Percentiles rank a stretch among this genome's conserved stretches.
Conservation (phyloP, 2,113 vertebrate genomes). For the Xiphorhynchus elegans region DNA sequence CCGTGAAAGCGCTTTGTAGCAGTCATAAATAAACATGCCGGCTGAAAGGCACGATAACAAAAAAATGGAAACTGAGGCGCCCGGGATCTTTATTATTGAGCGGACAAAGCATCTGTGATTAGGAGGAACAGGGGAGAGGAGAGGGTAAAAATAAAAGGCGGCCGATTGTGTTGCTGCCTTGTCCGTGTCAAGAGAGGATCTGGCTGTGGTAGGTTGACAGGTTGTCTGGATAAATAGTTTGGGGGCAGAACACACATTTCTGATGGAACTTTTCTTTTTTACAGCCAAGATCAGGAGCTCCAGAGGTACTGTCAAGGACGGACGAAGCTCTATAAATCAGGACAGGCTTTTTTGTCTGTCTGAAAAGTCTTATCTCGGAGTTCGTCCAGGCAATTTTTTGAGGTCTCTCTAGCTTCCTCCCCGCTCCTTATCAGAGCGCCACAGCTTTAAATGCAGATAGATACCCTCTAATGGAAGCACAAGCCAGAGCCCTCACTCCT, state of each 20-base stretch:
- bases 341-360: conserved; percentile 66
- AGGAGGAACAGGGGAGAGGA: background rate
- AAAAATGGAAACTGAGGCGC: conserved; percentile 74
- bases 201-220: conserved; percentile 66
- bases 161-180: conserved; percentile 48
- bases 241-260: conserved; percentile 62
- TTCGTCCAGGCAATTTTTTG: conserved; percentile 70
- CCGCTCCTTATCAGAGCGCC: conserved; percentile 69
- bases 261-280: conserved; percentile 61
- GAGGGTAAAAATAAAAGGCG: conserved; percentile 1
- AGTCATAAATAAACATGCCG: conserved; percentile 52
- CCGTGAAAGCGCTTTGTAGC: conserved; percentile 14
- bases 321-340: conserved; percentile 71
- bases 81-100: conserved; percentile 15
- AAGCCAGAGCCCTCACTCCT: conserved; percentile 56
- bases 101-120: conserved; percentile 41
- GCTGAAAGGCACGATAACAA: conserved; percentile 30
- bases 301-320: conserved; percentile 70
- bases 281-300: conserved; percentile 39
- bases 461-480: conserved; percentile 71
- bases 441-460: conserved; percentile 75
- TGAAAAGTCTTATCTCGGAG: conserved; percentile 72
- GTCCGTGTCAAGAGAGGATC: conserved; percentile 54
- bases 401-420: conserved; percentile 64
- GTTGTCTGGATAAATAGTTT: conserved; percentile 71